A percentile compares a stretch with the other conserved stretches of the same genome.
Evolutionary conservation across 1,140 invertebrate genomes (phyloP).

Genomic region (roundworm (Caenorhabditis elegans)): DNA sequence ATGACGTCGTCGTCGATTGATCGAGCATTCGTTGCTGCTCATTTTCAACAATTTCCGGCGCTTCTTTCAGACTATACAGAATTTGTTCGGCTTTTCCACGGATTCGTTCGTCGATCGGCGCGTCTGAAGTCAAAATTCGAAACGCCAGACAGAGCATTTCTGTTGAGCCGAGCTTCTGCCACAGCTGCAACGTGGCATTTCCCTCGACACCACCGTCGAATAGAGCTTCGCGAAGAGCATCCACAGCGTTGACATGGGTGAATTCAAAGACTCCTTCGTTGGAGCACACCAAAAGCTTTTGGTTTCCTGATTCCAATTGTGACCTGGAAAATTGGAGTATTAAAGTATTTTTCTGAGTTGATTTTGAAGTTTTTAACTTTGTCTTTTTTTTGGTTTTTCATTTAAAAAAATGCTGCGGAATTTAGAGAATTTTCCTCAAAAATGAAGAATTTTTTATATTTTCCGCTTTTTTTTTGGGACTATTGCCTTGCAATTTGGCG

Average conservation of each 20-base stretch:
- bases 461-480: no score
- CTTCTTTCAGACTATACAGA: background rate
- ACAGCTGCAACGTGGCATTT: background rate
- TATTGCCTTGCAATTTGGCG: no score
- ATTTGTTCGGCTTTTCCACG: constrained; percentile 27
- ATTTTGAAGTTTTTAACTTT: no score
- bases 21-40: background rate
- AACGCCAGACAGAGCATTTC: constrained; percentile 27
- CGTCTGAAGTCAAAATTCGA: background rate
- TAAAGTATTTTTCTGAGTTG: no score
- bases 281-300: constrained; percentile 50
- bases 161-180: constrained; percentile 26
- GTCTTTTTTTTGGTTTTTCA: no score
- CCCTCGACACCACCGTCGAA: constrained; percentile 33
- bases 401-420: no score
- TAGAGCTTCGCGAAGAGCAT: constrained; percentile 45
- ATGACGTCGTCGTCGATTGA: constrained; percentile 16
- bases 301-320: constrained; percentile 34
- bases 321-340: constrained; percentile 42
- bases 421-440: no score
- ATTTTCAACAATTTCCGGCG: background rate
- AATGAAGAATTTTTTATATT: no score
- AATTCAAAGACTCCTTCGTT: constrained; percentile 55
- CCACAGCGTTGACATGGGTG: constrained; percentile 50
- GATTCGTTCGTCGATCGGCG: constrained; percentile 20